These are phyloP conservation scores for Pangasius macronema DNA, from an alignment of 2,797 vertebrate genomes.

Conservation along the genomic window DNA sequence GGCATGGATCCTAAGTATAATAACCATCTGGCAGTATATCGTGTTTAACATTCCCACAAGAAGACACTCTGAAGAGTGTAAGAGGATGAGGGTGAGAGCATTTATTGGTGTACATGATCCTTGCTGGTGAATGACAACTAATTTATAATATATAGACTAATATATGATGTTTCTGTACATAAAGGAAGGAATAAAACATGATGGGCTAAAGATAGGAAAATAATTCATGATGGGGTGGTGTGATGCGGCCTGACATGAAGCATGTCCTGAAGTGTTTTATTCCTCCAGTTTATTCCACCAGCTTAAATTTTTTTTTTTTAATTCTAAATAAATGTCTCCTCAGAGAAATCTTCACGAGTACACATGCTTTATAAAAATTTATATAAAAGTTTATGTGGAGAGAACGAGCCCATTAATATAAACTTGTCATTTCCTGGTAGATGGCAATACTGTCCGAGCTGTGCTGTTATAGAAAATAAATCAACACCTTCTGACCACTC, in stretches of 20 bases:
- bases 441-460: no score
- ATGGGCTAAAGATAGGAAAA: no score
- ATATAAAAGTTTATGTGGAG: background rate
- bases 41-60: background rate
- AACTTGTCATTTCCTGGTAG: background rate
- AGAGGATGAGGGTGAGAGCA: background rate
- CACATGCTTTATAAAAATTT: background rate
- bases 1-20: background rate
- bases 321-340: background rate
- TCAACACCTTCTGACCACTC: no score
- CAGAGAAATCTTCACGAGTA: background rate
- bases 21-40: background rate
- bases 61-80: background rate
- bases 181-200: background rate
- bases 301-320: no score
- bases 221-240: no score
- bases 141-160: background rate
- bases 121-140: background rate
- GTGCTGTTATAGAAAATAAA: no score
- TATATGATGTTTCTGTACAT: background rate
- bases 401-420: background rate
- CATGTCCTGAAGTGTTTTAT: background rate
- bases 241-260: no score
- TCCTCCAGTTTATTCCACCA: background rate
- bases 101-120: background rate